These are phyloP conservation scores for Lipotes vexillifer DNA, from an alignment of 2,113 vertebrate genomes.

Conservation along the genomic window DNA sequence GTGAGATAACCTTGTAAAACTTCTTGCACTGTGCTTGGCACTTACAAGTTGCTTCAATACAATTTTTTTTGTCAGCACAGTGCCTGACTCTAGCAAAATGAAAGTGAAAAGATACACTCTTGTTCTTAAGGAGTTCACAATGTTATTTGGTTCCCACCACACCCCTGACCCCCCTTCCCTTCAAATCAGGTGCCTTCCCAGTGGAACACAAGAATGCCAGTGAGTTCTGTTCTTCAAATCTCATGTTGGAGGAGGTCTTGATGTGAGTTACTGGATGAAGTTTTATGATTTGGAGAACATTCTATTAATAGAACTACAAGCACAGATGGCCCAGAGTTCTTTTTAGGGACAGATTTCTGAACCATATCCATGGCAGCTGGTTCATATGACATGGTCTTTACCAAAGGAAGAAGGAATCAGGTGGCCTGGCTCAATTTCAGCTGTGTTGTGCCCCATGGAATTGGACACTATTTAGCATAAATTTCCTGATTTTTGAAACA, in stretches of 20 bases:
- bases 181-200: background rate
- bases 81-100: background rate
- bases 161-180: fast-evolving
- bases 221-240: background rate
- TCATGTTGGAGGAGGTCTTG: background rate
- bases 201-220: background rate
- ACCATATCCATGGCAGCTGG: conserved; percentile 57
- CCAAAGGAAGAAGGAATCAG: conserved; percentile 54
- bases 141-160: background rate
- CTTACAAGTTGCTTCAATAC: background rate
- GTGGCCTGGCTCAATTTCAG: conserved; percentile 59
- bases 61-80: background rate
- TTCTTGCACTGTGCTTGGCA: background rate
- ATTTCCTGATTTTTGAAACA: conserved; percentile 26
- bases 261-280: conserved; percentile 19
- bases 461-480: conserved; percentile 46
- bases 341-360: conserved; percentile 62
- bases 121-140: background rate
- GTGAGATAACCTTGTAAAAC: background rate
- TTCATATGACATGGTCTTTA: conserved; percentile 32
- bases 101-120: background rate
- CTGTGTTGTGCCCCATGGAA: conserved; percentile 15
- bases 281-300: conserved; percentile 47
- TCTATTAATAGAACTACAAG: conserved; percentile 55
- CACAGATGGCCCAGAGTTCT: conserved; percentile 41